Base-by-base conservation (phyloP, 2,113 vertebrate genomes). In the Emydura subglobosa region DNA sequence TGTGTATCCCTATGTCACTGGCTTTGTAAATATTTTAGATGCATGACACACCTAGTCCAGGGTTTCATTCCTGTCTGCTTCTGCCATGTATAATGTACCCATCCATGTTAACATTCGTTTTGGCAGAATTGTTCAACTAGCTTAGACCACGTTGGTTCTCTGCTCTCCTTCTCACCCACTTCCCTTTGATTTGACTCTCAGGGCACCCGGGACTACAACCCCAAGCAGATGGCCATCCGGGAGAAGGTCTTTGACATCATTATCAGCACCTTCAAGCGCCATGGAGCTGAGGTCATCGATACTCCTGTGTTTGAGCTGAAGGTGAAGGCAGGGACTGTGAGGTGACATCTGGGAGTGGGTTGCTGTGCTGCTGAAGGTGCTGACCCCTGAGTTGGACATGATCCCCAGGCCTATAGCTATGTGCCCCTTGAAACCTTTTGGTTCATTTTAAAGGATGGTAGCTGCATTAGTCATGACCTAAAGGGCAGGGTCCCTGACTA, bases 221-320 rank as follows among this genome's bases (percentile, higher is more conserved):
- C 99, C 42, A 99, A 98, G 96, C 99, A 99, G 94, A 99, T 99
- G 99, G 99, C 99, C 87, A 99, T 99, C 96, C 98, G 99, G n/a
- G 99, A 99, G 97, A 99, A 97, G 27, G 99, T 99, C 85, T 99
- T 99, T 97, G 98, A 83, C 84, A 98, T 97, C 61, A 99, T 99
- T 92, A 93, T 99, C 88, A 65, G 92, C 91, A 99, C 99, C 97
- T 99, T 99, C 95, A 99, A 99, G 97, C 99, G 99, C 86, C 99
- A 99, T 2, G 99, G 99, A 80, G 99, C 99, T 3, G 99, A 99
- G 93, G 99, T 99, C 92, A 99, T 99, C 6, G 99, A 99, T 95
- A 99, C 99, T 0, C 99, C 99, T 0, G 99, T 99, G 49, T 99
- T 99, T 96, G 99, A 99, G 96, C 98, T 99, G 11, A 99, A 99